Evolutionary conservation across 2,888 invertebrate species (phyloP), one percentile per base, ranked within the genome.

Genomic region (Scrobipalpa atriplicella): DNA sequence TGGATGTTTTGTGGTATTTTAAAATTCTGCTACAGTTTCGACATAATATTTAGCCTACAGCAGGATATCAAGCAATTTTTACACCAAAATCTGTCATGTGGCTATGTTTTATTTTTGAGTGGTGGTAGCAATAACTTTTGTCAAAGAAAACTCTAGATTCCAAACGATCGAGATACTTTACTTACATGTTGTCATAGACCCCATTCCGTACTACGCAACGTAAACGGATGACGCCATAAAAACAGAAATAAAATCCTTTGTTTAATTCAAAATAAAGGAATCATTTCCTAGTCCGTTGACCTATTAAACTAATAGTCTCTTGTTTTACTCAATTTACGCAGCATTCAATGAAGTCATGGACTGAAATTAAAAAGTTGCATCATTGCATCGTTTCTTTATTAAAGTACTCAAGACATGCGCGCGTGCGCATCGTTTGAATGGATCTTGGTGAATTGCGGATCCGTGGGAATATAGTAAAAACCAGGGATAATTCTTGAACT

Each of bases 381-480:
- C 58, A 58, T 58, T 36, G 58, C 36, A 11, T 36, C 29, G 36
- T n/a, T 58, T 36, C n/a, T n/a, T n/a, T n/a, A 52, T 58, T 29
- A 36, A 36, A 58, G 36, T 11, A 29, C 19, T 9, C 52, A 52
- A 16, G 52, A 9, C 21, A 9, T 52, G 52, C 18, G 52, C 21
- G 18, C 9, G 52, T 3, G 52, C 29, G n/a, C n/a, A n/a, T n/a
- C 18, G 10, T 19, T 16, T 1, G 2, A n/a, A 7, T 3, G 13
- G 41, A 51, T 52, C 19, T 9, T 52, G 10, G 16, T 19, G 16
- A 21, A 9, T 52, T 19, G 52, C 19, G 52, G 52, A 52, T 52
- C 18, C 86, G 86, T 87, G 86, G 83, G 85, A 86, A 85, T 80
- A 70, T 80, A 70, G 75, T 78, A 78, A 84, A 83, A 84, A 84